These are phyloP conservation scores for Anhinga anhinga DNA, from an alignment of 2,113 vertebrate species.

Conservation along the genomic window DNA sequence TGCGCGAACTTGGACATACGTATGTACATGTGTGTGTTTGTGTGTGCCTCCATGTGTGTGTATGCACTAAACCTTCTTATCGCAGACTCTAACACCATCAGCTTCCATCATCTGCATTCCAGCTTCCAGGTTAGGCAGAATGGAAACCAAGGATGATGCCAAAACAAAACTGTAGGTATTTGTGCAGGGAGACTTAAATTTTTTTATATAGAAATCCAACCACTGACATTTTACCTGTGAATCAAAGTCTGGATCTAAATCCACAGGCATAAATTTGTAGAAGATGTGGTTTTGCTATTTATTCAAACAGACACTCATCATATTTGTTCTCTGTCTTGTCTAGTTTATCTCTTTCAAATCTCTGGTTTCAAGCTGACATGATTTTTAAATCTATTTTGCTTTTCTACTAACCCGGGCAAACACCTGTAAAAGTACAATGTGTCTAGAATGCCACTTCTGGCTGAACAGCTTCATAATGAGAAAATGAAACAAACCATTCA, in stretches of 20 bases:
- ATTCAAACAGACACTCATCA: background rate
- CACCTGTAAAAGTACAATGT: background rate
- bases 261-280: background rate
- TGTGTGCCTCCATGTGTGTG: background rate
- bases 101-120: background rate
- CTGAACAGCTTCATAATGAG: background rate
- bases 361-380: background rate
- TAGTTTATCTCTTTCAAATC: background rate
- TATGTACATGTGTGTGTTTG: background rate
- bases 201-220: background rate
- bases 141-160: background rate
- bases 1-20: fast-evolving
- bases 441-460: background rate
- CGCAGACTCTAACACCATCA: background rate
- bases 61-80: background rate
- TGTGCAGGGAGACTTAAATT: background rate
- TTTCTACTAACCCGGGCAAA: background rate
- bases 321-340: background rate
- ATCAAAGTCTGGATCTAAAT: background rate
- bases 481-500: background rate
- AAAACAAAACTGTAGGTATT: background rate
- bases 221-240: background rate
- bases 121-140: background rate
- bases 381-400: background rate
- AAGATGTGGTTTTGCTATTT: background rate